Evolutionary conservation across 2,797 vertebrate species (phyloP).

Genomic region (Cirrhinus mrigala): DNA sequence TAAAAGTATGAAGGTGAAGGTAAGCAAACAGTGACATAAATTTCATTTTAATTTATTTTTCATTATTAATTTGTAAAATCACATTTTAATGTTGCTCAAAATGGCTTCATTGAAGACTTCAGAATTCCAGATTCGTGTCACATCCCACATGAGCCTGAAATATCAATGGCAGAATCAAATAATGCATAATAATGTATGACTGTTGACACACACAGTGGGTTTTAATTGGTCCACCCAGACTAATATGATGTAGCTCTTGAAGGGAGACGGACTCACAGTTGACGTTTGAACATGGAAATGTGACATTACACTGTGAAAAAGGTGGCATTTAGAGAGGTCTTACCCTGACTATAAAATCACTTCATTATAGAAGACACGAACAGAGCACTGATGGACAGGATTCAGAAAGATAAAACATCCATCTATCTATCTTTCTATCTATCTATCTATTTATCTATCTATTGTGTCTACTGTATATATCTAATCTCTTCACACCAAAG

Average conservation of each 20-base stretch:
- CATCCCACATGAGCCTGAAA: constrained; percentile 60
- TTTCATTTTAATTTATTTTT: not conserved
- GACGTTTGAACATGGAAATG: constrained; percentile 78
- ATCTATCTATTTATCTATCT: not conserved
- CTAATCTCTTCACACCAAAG: not conserved
- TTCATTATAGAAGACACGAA: constrained; percentile 76
- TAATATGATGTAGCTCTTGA: constrained; percentile 64
- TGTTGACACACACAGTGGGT: constrained; percentile 67
- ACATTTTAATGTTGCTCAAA: not conserved
- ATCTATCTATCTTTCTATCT: not conserved
- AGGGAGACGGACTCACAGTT: constrained; percentile 60
- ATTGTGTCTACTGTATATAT: not conserved
- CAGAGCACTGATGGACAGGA: constrained; percentile 51
- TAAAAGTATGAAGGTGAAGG: not conserved
- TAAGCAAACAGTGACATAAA: not conserved
- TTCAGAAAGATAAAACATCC: constrained; percentile 61
- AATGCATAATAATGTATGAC: constrained; percentile 67
- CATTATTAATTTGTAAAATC: not conserved
- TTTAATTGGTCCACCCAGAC: constrained; percentile 75
- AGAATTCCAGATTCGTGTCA: constrained; percentile 15
- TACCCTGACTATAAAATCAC: constrained; percentile 72
- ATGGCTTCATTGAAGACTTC: not conserved
- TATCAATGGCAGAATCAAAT: constrained; percentile 64
- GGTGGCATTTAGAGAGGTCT: constrained; percentile 74
- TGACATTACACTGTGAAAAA: constrained; percentile 75